Evolutionary conservation across 2,113 vertebrate genomes (phyloP).

Genomic region (Andinoacara biseriatus): DNA sequence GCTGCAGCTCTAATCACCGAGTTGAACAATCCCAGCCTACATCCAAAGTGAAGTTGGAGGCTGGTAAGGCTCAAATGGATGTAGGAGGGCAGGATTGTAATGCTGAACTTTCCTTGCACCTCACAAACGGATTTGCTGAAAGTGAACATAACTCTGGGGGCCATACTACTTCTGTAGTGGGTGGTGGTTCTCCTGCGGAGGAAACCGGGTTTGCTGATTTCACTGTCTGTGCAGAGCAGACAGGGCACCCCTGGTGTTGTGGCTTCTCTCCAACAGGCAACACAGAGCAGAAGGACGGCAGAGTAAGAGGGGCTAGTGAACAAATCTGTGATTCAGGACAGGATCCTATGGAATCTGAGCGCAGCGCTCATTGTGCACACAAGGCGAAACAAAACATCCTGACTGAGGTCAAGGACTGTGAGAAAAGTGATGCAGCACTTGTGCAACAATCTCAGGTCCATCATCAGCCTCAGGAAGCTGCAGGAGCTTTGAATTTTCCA

Average conservation of each 20-base stretch:
- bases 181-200: constrained; percentile 66
- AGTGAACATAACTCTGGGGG: constrained; percentile 48
- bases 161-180: constrained; percentile 63
- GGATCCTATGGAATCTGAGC: constrained; percentile 55
- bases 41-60: constrained; percentile 56
- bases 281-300: constrained; percentile 65
- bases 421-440: constrained; percentile 36
- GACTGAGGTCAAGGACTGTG: constrained; percentile 44
- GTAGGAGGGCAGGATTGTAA: not conserved
- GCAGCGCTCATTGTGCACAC: constrained; percentile 43
- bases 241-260: constrained; percentile 66
- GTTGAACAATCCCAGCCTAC: constrained; percentile 71
- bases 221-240: constrained; percentile 81
- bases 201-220: constrained; percentile 87
- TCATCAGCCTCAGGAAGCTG: constrained; percentile 40
- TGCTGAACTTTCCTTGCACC: constrained; percentile 70
- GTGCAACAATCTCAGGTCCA: constrained; percentile 54
- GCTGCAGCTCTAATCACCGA: constrained; percentile 59
- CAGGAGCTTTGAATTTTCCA: constrained; percentile 19
- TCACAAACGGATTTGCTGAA: constrained; percentile 85
- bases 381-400: constrained; percentile 23
- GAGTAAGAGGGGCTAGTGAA: constrained; percentile 46
- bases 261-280: constrained; percentile 48
- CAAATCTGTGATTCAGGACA: constrained; percentile 8
- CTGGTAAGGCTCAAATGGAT: constrained; percentile 51